A percentile compares a stretch with the other conserved stretches of the same genome.
These are phyloP conservation scores for Hipposideros armiger DNA, from an alignment of 2,113 vertebrate species.

Conservation along the genomic window DNA sequence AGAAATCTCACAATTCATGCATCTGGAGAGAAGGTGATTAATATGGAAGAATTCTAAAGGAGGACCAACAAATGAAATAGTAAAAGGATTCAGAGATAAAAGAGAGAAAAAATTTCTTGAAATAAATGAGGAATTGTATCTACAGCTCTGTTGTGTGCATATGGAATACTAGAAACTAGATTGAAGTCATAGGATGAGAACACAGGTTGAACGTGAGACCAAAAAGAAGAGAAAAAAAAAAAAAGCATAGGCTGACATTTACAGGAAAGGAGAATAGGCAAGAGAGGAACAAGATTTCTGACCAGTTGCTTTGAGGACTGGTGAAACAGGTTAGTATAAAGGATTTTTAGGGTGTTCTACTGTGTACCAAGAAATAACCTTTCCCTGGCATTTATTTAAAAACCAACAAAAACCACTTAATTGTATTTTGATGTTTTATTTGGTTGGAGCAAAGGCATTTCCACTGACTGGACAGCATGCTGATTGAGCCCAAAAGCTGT, in stretches of 20 bases:
- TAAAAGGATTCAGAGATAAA: neutral
- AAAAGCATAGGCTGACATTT: neutral
- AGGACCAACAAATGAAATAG: neutral
- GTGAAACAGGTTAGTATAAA: neutral
- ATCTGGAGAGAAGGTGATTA: neutral
- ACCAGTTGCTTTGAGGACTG: neutral
- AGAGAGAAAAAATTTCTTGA: neutral
- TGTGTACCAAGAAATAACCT: neutral
- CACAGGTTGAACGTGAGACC: accelerated
- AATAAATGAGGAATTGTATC: neutral
- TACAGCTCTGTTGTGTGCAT: neutral
- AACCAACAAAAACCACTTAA: neutral
- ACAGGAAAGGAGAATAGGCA: no score
- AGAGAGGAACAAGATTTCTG: neutral
- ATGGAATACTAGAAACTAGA: neutral
- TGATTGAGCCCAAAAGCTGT: neutral
- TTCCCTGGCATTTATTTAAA: neutral
- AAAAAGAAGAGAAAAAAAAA: neutral
- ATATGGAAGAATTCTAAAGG: neutral
- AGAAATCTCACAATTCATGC: neutral
- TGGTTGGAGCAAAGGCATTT: neutral
- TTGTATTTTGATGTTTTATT: neutral
- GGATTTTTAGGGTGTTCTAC: neutral
- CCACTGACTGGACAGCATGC: neutral
- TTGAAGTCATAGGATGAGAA: neutral